Evolutionary conservation across 2,113 vertebrate species (phyloP), one percentile per base, ranked within the genome.

Genomic region (Trematomus loennbergii): DNA sequence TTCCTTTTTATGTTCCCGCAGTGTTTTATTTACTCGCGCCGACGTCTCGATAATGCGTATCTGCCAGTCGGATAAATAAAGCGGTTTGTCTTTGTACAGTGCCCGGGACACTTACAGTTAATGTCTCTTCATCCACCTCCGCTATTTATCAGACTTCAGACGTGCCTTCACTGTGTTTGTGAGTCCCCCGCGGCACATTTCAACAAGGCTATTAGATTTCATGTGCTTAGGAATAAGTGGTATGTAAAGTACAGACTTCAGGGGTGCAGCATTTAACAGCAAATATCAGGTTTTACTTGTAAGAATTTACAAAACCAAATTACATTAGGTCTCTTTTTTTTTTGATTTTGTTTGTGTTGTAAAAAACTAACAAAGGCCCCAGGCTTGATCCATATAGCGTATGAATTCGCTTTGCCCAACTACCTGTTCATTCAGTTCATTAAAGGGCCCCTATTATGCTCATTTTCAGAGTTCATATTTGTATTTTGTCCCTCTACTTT

Each of bases 61-160:
- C 91, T 85, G 88, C 87, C 91, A 80, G 88, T 64, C 68, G 81
- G 88, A 90, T 89, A 94, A 94, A 95, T 94, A 94, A 95, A 94
- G 94, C 91, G 88, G 92, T 92, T 94, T 89, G 85, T 94, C 91
- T 94, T 90, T 93, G 93, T 92, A 92, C 87, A 72, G 89, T 79
- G 88, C 90, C 91, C 83, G 53, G 62, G 87, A 88, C 88, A 69
- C 90, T 94, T 90, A 89, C 75, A 62, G 85, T 90, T 89, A 90
- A 94, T 88, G 91, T 89, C 90, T 93, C 84, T 69, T 76, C 81
- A 80, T 72, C 85, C 78, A 25, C 71, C 80, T 50, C 69, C 13
- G 88, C 90, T 88, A 92, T 95, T 94, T 94, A 94, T 95, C 94
- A 94, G 92, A 78, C 88, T 72, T 83, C 77, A 91, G 91, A 92